These are phyloP conservation scores for Gryllus bimaculatus DNA, from an alignment of 1,140 invertebrate species.

Conservation along the genomic window DNA sequence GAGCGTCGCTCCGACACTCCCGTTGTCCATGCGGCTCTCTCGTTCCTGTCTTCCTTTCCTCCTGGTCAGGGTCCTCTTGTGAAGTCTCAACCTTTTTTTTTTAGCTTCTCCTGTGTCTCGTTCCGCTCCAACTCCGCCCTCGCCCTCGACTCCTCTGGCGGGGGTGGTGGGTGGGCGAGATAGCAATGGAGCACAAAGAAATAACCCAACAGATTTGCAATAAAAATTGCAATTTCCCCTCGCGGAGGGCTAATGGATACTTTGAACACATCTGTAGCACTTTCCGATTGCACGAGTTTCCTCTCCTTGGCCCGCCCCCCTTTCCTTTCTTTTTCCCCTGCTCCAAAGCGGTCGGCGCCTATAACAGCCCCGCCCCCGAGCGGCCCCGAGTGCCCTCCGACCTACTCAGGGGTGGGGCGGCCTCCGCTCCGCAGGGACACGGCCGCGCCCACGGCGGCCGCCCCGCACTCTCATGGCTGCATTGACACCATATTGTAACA, in stretches of 20 bases:
- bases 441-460: no score
- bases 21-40: no score
- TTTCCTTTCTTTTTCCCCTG: no score
- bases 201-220: conserved; percentile 4
- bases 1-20: not conserved
- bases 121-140: not conserved
- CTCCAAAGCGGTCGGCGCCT: no score
- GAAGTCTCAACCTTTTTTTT: not conserved
- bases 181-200: not conserved
- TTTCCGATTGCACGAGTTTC: not conserved
- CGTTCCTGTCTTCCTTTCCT: not conserved
- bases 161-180: not conserved
- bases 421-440: no score
- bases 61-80: not conserved
- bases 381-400: no score
- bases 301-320: not conserved
- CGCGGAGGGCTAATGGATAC: not conserved
- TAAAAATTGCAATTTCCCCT: not conserved
- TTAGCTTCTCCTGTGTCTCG: not conserved
- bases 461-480: no score
- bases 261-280: not conserved
- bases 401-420: no score
- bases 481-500: no score
- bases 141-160: no score
- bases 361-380: no score